Evolutionary conservation across 2,113 vertebrate species (phyloP).

Genomic region (Polypterus senegalus): DNA sequence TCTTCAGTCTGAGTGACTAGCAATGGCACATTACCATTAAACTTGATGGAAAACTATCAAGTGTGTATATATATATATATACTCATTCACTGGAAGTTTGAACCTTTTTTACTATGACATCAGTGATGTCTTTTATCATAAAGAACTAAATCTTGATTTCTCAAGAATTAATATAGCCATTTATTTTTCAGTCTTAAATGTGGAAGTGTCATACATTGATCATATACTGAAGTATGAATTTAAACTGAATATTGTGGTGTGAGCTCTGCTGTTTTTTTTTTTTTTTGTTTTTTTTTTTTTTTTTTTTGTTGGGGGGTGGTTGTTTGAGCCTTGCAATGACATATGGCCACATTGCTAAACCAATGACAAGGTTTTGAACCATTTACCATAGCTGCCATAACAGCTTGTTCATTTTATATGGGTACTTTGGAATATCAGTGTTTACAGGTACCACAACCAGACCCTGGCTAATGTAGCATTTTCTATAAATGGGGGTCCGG

Average conservation of each 20-base stretch:
- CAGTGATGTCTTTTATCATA: conserved; percentile 98
- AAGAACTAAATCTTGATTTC: conserved; percentile 99
- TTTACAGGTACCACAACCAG: conserved; percentile 76
- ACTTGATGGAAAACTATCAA: conserved; percentile 50
- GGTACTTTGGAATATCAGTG: conserved; percentile 57
- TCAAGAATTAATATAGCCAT: conserved; percentile 94
- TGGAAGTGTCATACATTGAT: conserved; percentile 61
- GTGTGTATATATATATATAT: conserved; percentile 55
- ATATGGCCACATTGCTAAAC: conserved; percentile 57
- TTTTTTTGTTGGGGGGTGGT: conserved; percentile 8
- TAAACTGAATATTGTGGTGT: conserved; percentile 66
- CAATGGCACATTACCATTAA: conserved; percentile 37
- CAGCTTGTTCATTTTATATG: conserved; percentile 45
- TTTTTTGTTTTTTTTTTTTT: conserved; percentile 25
- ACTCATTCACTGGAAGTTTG: conserved; percentile 93
- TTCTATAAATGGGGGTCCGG: conserved; percentile 46
- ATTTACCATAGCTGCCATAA: conserved; percentile 58
- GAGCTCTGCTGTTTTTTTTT: conserved; percentile 59
- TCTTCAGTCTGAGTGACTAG: conserved; percentile 84
- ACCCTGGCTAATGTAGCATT: conserved; percentile 70
- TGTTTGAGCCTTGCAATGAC: conserved; percentile 48
- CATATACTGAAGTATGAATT: conserved; percentile 60
- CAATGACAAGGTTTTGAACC: conserved; percentile 61
- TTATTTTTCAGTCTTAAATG: conserved; percentile 80
- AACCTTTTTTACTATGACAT: conserved; percentile 92